phyloP scores from a whole-genome alignment of 2,888 invertebrate species.

The Eudasyphora cyanicolor region DNA sequence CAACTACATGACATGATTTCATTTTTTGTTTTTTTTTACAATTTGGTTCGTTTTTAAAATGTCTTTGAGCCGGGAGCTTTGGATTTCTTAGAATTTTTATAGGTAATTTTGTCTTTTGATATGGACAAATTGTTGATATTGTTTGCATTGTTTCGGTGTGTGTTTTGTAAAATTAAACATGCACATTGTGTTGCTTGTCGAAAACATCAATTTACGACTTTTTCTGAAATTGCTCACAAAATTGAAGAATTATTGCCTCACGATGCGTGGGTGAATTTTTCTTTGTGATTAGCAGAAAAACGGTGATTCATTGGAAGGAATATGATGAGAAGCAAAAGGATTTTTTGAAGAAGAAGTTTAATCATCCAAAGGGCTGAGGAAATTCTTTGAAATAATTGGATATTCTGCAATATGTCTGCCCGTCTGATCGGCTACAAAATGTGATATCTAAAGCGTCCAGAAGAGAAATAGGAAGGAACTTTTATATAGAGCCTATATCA shows the following conservation, averaged over 20 bases:
- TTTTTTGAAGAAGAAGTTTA: too few species aligned
- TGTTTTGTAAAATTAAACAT: constrained; percentile 38
- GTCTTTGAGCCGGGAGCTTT: not conserved
- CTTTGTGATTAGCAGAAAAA: not conserved
- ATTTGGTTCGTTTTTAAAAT: not conserved
- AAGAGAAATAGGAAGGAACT: too few species aligned
- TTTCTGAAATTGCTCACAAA: constrained; percentile 35
- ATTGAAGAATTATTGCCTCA: not conserved
- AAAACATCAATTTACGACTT: constrained; percentile 38
- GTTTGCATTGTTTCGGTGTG: not conserved
- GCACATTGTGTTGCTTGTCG: constrained; percentile 35
- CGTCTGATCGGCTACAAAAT: too few species aligned
- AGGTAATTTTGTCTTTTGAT: constrained; percentile 17
- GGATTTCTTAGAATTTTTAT: constrained; percentile 51
- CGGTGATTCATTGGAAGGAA: constrained; percentile 14
- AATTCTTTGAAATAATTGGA: too few species aligned
- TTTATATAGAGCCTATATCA: too few species aligned
- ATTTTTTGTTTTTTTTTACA: not conserved
- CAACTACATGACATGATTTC: constrained; percentile 34
- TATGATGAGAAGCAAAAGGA: not conserved
- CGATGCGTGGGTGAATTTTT: constrained; percentile 18
- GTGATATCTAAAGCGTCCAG: too few species aligned
- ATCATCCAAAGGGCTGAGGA: too few species aligned
- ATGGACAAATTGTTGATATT: not conserved
- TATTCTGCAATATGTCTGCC: too few species aligned